A percentile compares a stretch with the other conserved stretches of the same genome.
Conservation (phyloP, 2,888 invertebrate genomes). For the Pasiphila rectangulata region DNA sequence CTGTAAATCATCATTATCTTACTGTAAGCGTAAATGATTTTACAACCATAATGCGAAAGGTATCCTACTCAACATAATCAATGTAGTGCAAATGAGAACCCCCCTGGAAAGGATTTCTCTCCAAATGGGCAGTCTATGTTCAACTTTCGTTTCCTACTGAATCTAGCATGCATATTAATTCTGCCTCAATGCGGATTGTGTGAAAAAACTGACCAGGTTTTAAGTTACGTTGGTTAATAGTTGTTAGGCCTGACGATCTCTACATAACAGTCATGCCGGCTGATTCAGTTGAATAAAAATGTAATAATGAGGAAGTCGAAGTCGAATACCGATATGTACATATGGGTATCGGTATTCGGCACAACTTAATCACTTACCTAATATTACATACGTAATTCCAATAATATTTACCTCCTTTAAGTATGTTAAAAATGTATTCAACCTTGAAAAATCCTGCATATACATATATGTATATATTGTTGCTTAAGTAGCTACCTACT, state of each 20-base stretch:
- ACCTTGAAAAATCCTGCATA: conserved; percentile 4
- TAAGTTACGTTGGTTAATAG: conserved; percentile 5
- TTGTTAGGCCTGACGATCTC: conserved; percentile 1
- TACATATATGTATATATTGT: not conserved
- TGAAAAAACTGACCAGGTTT: conserved; percentile 5
- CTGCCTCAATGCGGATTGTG: conserved; percentile 3
- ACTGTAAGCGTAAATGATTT: too few relatives aligned
- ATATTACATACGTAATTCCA: not conserved
- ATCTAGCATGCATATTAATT: conserved; percentile 17
- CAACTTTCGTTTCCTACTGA: conserved; percentile 23
- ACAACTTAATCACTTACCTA: too few relatives aligned
- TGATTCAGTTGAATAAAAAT: conserved; percentile 8
- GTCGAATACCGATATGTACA: not conserved
- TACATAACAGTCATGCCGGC: conserved; percentile 3
- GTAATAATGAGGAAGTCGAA: conserved; percentile 8
- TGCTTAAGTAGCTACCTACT: not conserved
- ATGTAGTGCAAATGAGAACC: conserved; percentile 20
- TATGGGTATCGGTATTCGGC: too few relatives aligned
- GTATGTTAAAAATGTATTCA: not conserved
- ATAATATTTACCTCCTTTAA: not conserved
- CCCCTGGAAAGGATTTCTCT: conserved; percentile 34
- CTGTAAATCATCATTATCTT: too few relatives aligned
- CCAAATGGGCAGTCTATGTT: conserved; percentile 28
- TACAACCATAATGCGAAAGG: too few relatives aligned
- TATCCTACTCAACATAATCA: not conserved